Conservation (phyloP, 1,140 invertebrate species). For the Drosophila triauraria region DNA sequence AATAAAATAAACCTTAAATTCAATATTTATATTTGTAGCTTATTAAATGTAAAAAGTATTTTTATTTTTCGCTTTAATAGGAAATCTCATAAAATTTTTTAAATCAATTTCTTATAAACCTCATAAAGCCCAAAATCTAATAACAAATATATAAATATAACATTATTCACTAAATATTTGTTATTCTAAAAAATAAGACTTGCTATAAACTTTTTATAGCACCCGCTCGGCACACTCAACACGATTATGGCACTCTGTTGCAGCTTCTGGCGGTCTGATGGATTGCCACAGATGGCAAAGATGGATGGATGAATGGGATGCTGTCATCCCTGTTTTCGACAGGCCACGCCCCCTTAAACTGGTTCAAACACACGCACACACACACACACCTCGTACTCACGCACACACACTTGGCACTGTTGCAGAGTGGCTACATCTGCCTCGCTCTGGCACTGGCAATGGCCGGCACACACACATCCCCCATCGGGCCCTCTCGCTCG, state of each 20-base stretch:
- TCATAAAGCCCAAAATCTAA: too few relatives aligned
- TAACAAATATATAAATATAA: too few relatives aligned
- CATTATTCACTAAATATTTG: too few relatives aligned
- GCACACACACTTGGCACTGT: background rate
- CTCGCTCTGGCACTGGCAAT: constrained; percentile 32
- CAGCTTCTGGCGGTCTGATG: constrained; percentile 20
- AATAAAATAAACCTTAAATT: too few relatives aligned
- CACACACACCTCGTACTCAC: background rate
- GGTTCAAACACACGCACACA: constrained; percentile 47
- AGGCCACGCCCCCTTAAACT: constrained; percentile 70
- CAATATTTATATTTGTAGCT: background rate
- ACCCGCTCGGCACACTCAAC: constrained; percentile 33
- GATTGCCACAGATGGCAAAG: constrained; percentile 47
- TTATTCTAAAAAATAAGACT: background rate
- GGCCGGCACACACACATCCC: constrained; percentile 4
- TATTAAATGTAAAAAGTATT: background rate
- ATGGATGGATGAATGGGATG: constrained; percentile 57
- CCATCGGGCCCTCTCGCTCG: constrained; percentile 18
- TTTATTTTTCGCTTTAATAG: too few relatives aligned
- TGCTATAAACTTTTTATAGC: constrained; percentile 63
- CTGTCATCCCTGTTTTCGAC: constrained; percentile 63
- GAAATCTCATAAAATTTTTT: too few relatives aligned
- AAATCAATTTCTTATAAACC: too few relatives aligned
- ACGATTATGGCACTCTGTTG: constrained; percentile 25
- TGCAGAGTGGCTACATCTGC: constrained; percentile 26